These are phyloP conservation scores for Cephus cinctus DNA, from an alignment of 1,140 invertebrate genomes.

Conservation along the genomic window DNA sequence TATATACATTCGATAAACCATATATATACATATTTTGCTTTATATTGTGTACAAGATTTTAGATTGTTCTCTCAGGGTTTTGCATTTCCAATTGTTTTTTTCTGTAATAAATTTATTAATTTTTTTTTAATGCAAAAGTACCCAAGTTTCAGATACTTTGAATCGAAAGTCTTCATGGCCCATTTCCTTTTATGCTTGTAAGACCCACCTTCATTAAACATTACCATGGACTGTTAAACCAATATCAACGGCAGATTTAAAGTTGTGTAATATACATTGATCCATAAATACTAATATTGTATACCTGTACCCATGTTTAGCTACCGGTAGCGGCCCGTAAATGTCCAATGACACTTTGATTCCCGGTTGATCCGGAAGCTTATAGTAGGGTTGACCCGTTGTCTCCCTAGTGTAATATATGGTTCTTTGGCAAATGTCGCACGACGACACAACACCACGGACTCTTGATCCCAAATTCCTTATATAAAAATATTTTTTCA, in stretches of 20 bases:
- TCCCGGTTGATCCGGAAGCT: constrained; percentile 7
- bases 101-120: constrained; percentile 13
- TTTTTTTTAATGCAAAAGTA: too few relatives aligned
- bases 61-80: too few relatives aligned
- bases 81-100: too few relatives aligned
- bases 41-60: too few relatives aligned
- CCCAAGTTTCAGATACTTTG: constrained; percentile 5
- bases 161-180: constrained; percentile 6
- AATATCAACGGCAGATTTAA: not conserved
- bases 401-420: not conserved
- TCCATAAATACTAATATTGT: constrained; percentile 12
- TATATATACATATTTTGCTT: too few relatives aligned
- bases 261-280: too few relatives aligned
- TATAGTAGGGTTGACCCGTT: not conserved
- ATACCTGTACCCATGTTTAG: constrained; percentile 6
- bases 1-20: constrained; percentile 13
- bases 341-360: constrained; percentile 3
- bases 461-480: constrained; percentile 3
- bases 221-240: constrained; percentile 9
- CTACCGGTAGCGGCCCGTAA: constrained; percentile 4
- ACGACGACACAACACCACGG: not conserved
- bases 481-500: not conserved
- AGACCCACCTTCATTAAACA: constrained; percentile 9
- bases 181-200: constrained; percentile 12
- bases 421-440: constrained; percentile 10